Evolutionary conservation across 2,888 invertebrate genomes (phyloP), one percentile per base, ranked within the genome.

Genomic region (Lepeophtheirus nordmannii): DNA sequence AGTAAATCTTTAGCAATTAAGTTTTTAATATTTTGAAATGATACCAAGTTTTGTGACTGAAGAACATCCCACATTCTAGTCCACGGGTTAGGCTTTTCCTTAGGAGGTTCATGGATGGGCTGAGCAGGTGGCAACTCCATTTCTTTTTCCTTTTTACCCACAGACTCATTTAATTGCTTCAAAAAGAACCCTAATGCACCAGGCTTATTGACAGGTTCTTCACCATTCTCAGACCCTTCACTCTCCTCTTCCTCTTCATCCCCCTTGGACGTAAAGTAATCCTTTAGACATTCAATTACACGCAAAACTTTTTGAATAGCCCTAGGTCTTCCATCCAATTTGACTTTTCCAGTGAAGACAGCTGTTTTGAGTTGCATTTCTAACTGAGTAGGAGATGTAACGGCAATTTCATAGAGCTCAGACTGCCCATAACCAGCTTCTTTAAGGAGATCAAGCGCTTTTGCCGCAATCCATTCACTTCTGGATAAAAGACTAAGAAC

Each of bases 381-480:
- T n/a, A 63, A 56, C 14, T 23, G 37, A 14, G 63, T 17, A 22
- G 46, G 22, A 10, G 46, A 20, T 9, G 17, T 63, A 12, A 53
- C 56, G 17, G 53, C 53, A 17, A 38, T 53, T 20, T 56, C 22
- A 30, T 63, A 63, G 10, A 63, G 46, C 63, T 23, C 12, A 1
- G 22, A n/a, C 11, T 20, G 20, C 12, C 53, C 53, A 37, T 53
- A 38, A 3, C 63, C 63, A 22, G 63, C 63, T 12, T 63, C 23
- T 30, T 46, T 30, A 53, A 63, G 56, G 1, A 63, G 23, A 10
- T 56, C n/a, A 9, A 63, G 20, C 22, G 53, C 23, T 30, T 56
- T 46, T 9, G 56, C 46, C 20, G 63, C 63, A 20, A 63, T 53
- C 63, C 63, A 63, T 56, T 63, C 63, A 14, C 46, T 23, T 12